These are phyloP conservation scores for Phylloscopus collybita DNA, from an alignment of 2,797 vertebrate species.

Conservation along the genomic window DNA sequence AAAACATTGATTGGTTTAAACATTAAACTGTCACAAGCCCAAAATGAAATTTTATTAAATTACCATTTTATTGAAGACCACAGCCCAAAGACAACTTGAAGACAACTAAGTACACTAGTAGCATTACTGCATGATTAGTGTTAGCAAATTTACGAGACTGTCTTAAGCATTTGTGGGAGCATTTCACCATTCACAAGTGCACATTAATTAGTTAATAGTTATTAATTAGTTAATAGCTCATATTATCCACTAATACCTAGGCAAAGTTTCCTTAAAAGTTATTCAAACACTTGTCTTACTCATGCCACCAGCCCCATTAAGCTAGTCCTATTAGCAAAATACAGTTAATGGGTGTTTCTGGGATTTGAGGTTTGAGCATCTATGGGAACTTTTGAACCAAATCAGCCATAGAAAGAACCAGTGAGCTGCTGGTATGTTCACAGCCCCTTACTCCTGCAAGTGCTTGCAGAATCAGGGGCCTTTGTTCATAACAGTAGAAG, in stretches of 20 bases:
- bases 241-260: slow-evolving; percentile 26
- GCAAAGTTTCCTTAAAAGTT: neutral
- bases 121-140: neutral
- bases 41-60: slow-evolving; percentile 75
- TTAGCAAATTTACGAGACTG: neutral
- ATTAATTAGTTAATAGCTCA: slow-evolving; percentile 13
- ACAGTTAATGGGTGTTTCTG: neutral
- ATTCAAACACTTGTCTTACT: neutral
- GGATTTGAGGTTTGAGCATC: neutral
- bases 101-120: slow-evolving; percentile 35
- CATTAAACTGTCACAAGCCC: slow-evolving; percentile 65
- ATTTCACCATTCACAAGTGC: neutral
- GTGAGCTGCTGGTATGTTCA: neutral
- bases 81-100: neutral
- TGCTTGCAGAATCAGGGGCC: neutral
- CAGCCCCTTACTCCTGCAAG: neutral
- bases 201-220: slow-evolving; percentile 11
- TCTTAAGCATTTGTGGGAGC: neutral
- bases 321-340: neutral
- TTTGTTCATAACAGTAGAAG: neutral
- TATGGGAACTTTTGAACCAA: neutral
- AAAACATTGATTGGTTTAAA: slow-evolving; percentile 70
- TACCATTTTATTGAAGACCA: slow-evolving; percentile 60
- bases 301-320: neutral
- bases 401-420: neutral